Evolutionary conservation across 2,888 invertebrate species (phyloP), one percentile per base, ranked within the genome.

Genomic region (Automeris io): DNA sequence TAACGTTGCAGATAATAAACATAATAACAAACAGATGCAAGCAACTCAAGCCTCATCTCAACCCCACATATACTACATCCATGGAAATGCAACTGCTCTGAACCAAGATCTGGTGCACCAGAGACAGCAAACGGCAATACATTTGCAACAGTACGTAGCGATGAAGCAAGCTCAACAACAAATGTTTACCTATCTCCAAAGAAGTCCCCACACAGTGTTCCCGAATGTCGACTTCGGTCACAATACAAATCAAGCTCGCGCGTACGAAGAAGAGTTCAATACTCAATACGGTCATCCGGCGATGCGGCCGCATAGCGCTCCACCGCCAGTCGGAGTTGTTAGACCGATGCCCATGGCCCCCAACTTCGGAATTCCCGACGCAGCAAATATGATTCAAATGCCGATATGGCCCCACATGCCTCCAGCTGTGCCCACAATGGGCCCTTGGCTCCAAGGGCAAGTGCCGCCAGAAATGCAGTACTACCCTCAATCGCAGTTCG

Each of bases 151-250:
- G 40, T 87, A 87, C 46, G 87, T 87, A 0, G 87, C 87, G 0
- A 87, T 87, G 87, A 87, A 87, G 43, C 87, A 87, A 60, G 87
- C 87, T 0, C 87, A 87, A 47, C 87, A 87, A 42, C 85, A 86
- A 43, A 82, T 87, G 83, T 82, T 76, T 40, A 65, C 73, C 0
- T 87, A 83, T 51, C 57, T 83, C 24, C 86, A 86, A 48, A 61
- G 85, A 46, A 73, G 77, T 24, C 81, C 85, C 0, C 81, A 82
- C 36, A 80, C 82, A 0, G 79, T 82, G n/a, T 83, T 76, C 36
- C 83, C 85, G 0, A 77, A 73, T 40, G 66, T 76, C 5, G 81
- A 80, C 23, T 81, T 71, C 40, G 56, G 60, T 33, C 73, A 72
- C 39, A 64, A 56, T 11, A 65, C 60, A 12, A 63, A 58, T 40